Evolutionary conservation across 1,140 invertebrate genomes (phyloP).

Genomic region (Neodiprion fabricii): DNA sequence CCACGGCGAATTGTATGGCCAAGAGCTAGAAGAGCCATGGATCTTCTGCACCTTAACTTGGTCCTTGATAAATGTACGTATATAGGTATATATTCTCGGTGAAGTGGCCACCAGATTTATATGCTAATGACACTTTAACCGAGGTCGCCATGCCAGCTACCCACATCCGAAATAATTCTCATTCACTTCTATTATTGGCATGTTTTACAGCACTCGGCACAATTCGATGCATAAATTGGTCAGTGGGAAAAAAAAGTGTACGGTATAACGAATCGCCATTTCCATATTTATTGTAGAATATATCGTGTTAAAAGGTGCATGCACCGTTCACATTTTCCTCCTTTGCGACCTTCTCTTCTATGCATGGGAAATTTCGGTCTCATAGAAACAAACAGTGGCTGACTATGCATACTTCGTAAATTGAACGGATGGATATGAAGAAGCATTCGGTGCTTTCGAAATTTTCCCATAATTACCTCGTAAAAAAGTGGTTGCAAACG

Average conservation of each 20-base stretch:
- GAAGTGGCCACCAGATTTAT: slow-evolving; percentile 36
- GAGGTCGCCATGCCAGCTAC: background rate
- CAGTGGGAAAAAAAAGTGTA: background rate
- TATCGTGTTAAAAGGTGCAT: background rate
- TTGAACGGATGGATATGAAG: too few species aligned
- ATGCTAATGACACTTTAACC: slow-evolving; percentile 33
- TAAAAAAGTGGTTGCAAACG: too few species aligned
- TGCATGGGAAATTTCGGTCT: too few species aligned
- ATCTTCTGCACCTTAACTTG: slow-evolving; percentile 24
- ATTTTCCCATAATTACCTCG: too few species aligned
- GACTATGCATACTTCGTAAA: too few species aligned
- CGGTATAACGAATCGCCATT: slow-evolving; percentile 12
- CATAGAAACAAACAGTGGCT: too few species aligned
- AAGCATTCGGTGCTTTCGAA: too few species aligned
- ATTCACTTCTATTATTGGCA: slow-evolving; percentile 27
- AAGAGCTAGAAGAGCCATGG: background rate
- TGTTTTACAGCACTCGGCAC: slow-evolving; percentile 29
- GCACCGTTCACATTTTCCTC: too few species aligned
- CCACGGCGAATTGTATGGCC: too few species aligned
- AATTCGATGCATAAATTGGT: slow-evolving; percentile 38
- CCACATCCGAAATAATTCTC: background rate
- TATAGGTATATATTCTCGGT: slow-evolving; percentile 25
- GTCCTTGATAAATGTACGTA: slow-evolving; percentile 26
- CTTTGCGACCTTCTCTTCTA: too few species aligned
- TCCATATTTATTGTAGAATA: slow-evolving; percentile 27